Conservation (phyloP, 2,797 vertebrate genomes). For the Sciurus carolinensis region DNA sequence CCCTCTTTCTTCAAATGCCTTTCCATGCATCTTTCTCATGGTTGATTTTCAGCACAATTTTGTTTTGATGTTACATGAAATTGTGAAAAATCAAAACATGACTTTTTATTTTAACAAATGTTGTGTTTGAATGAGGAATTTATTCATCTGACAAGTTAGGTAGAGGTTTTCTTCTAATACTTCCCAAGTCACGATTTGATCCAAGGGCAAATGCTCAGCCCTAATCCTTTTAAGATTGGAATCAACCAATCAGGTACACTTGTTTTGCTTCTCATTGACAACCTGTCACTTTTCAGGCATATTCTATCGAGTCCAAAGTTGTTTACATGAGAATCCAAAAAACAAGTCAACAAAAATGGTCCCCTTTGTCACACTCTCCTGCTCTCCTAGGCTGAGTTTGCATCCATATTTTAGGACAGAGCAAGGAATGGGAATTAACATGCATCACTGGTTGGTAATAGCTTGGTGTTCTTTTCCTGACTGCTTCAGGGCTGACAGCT, state of each 20-base stretch:
- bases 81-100: constrained; percentile 19
- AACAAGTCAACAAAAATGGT: neutral
- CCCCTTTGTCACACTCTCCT: neutral
- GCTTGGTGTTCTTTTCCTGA: constrained; percentile 40
- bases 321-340: neutral
- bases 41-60: neutral
- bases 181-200: neutral
- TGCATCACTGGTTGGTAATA: neutral
- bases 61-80: constrained; percentile 19
- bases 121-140: neutral
- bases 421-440: constrained; percentile 31
- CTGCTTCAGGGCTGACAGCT: constrained; percentile 67
- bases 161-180: neutral
- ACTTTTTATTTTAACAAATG: constrained; percentile 7
- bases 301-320: neutral
- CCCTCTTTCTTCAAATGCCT: neutral
- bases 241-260: neutral
- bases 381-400: neutral
- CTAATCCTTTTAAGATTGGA: neutral
- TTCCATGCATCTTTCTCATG: neutral
- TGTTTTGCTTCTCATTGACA: constrained; percentile 36
- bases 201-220: neutral
- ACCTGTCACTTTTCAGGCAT: neutral
- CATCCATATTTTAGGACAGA: neutral
- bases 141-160: neutral